Conservation (phyloP, 2,113 vertebrate genomes). For the Scartelaos histophorus region DNA sequence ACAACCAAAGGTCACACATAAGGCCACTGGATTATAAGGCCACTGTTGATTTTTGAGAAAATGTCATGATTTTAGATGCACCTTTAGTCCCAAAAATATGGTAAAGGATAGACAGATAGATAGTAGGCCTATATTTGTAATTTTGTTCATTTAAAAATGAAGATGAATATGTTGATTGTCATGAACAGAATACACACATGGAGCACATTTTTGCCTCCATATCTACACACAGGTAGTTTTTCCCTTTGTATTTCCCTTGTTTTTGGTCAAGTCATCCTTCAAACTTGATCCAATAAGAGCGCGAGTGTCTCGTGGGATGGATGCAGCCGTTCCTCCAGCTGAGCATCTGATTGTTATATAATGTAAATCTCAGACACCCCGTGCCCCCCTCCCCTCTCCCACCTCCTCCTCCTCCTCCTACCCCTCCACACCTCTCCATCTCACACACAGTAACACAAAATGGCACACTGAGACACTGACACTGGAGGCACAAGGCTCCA, state of each 20-base stretch:
- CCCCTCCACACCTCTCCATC: slow-evolving; percentile 17
- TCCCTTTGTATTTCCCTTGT: slow-evolving; percentile 10
- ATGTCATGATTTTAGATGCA: too few relatives aligned
- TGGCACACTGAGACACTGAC: slow-evolving; percentile 42
- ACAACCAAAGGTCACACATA: too few relatives aligned
- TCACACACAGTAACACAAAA: slow-evolving; percentile 8
- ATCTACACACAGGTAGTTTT: background rate
- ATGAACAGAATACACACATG: background rate
- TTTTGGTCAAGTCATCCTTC: slow-evolving; percentile 28
- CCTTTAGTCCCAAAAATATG: too few relatives aligned
- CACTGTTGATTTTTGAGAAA: too few relatives aligned
- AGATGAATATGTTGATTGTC: background rate
- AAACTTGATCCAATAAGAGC: slow-evolving; percentile 38
- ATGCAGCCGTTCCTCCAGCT: slow-evolving; percentile 49
- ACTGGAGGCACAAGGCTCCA: slow-evolving; percentile 59
- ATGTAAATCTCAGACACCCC: slow-evolving; percentile 12
- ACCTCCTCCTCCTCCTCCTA: background rate
- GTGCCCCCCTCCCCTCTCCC: slow-evolving; percentile 2
- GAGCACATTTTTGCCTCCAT: background rate
- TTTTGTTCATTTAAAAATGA: too few relatives aligned
- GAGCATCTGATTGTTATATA: slow-evolving; percentile 57
- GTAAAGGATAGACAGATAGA: too few relatives aligned
- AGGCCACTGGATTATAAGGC: too few relatives aligned
- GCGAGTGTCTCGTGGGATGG: slow-evolving; percentile 22
- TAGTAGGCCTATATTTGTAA: too few relatives aligned